A percentile compares a stretch with the other conserved stretches of the same genome.
Conservation (phyloP, 1,140 invertebrate genomes). For the Drosophila bifasciata region DNA sequence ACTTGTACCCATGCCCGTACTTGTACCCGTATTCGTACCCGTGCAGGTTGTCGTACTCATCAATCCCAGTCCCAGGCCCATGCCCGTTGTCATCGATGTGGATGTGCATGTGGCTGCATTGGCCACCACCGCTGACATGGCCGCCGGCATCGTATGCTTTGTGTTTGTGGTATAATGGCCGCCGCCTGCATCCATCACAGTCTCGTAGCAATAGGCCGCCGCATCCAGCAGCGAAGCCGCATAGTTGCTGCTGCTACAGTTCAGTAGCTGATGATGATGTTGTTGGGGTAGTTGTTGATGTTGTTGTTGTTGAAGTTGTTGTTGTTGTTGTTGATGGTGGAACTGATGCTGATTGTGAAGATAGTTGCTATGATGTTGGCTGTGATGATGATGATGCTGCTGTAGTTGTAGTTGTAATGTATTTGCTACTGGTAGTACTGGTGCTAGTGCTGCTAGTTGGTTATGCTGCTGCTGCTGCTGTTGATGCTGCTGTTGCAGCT, state of each 20-base stretch:
- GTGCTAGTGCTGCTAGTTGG: constrained; percentile 28
- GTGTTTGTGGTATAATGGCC: constrained; percentile 27
- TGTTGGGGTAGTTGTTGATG: constrained; percentile 19
- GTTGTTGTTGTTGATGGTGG: constrained; percentile 13
- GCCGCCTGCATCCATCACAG: constrained; percentile 55
- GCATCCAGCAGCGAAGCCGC: constrained; percentile 59
- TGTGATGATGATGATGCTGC: no score
- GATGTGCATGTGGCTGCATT: constrained; percentile 10
- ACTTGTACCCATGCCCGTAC: no score
- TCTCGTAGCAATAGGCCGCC: constrained; percentile 66
- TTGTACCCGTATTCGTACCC: no score
- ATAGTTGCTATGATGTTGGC: no score
- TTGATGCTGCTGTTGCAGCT: constrained; percentile 31
- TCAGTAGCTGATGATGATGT: constrained; percentile 33
- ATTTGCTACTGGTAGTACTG: not conserved
- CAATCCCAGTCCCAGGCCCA: no score
- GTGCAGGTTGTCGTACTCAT: no score
- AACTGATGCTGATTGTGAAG: constrained; percentile 8
- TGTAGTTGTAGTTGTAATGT: no score
- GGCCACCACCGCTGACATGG: constrained; percentile 2
- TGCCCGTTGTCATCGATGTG: constrained; percentile 3
- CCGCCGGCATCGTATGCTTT: constrained; percentile 25
- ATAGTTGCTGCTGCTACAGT: constrained; percentile 51
- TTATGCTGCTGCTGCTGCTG: constrained; percentile 11
- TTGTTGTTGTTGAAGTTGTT: constrained; percentile 28